Conservation (phyloP, 2,797 vertebrate species). For the Neopelma chrysocephalum region DNA sequence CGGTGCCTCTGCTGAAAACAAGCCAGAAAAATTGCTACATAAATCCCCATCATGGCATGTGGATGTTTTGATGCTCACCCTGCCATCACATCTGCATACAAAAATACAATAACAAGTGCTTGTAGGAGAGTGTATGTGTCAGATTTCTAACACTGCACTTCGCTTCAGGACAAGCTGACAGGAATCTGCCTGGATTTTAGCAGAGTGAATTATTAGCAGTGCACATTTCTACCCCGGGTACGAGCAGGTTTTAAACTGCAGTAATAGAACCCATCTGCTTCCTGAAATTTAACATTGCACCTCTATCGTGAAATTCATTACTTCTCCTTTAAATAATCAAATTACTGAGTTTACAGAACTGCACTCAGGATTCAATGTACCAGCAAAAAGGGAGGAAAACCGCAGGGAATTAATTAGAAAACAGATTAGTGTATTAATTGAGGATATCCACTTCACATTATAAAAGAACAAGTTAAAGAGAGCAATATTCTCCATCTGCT, state of each 20-base stretch:
- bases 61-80: slow-evolving; percentile 44
- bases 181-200: neutral
- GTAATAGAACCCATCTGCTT: neutral
- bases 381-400: slow-evolving; percentile 41
- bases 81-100: slow-evolving; percentile 52
- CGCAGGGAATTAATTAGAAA: slow-evolving; percentile 57
- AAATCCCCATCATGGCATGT: slow-evolving; percentile 15
- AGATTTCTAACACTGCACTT: slow-evolving; percentile 10
- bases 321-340: slow-evolving; percentile 49
- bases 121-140: neutral
- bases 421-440: slow-evolving; percentile 63
- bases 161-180: slow-evolving; percentile 15
- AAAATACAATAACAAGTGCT: slow-evolving; percentile 45
- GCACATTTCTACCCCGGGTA: neutral
- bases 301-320: neutral
- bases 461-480: neutral
- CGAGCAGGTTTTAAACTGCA: neutral
- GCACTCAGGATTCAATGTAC: slow-evolving; percentile 43
- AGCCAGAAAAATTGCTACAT: slow-evolving; percentile 6
- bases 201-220: neutral
- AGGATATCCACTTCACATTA: slow-evolving; percentile 34
- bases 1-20: slow-evolving; percentile 16
- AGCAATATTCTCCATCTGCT: slow-evolving; percentile 24
- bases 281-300: neutral
- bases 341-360: slow-evolving; percentile 41